Evolutionary conservation across 2,113 vertebrate genomes (phyloP), one percentile per base, ranked within the genome.

Genomic region (Elephantulus edwardii): DNA sequence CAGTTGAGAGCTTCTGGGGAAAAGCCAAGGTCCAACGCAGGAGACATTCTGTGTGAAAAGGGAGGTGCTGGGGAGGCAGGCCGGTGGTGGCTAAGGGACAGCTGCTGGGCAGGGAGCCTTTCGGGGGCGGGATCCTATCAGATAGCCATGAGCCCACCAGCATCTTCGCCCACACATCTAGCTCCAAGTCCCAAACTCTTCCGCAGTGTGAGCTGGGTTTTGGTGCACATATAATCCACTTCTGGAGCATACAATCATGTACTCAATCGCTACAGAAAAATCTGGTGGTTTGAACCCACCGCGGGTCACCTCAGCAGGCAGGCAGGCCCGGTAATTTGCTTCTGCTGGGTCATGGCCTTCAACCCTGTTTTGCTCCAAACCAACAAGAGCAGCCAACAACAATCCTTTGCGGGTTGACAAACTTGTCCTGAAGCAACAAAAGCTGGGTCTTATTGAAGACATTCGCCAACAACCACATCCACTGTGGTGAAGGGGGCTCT

Each of bases 111-210:
- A 14, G 0, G 12, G 16, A 10, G 13, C 44, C 19, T 20, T 44
- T 10, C n/a, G 0, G 30, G 1, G 22, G 24, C 3, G 2, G 13
- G n/a, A 74, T 5, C 10, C 0, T 3, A 40, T 54, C 10, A 28
- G 42, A 30, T 35, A 11, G 50, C 5, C 9, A 50, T 10, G 16
- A 52, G 22, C 19, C 11, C 38, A n/a, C 3, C 4, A n/a, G 1
- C 2, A 4, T 8, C 40, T 38, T 7, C 8, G 0, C 44, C 62
- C 35, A 40, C 30, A 19, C 12, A 6, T 4, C 5, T 17, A 33
- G 17, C 28, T 40, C 10, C 17, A 72, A 56, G 52, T 22, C 26
- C 42, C 64, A n/a, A 40, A 7, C 4, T 16, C 35, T n/a, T n/a
- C 16, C 44, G 46, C 38, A 4, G 10, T 19, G 10, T 3, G 28